phyloP scores from a whole-genome alignment of 2,113 vertebrate genomes.

The Daboia siamensis region DNA sequence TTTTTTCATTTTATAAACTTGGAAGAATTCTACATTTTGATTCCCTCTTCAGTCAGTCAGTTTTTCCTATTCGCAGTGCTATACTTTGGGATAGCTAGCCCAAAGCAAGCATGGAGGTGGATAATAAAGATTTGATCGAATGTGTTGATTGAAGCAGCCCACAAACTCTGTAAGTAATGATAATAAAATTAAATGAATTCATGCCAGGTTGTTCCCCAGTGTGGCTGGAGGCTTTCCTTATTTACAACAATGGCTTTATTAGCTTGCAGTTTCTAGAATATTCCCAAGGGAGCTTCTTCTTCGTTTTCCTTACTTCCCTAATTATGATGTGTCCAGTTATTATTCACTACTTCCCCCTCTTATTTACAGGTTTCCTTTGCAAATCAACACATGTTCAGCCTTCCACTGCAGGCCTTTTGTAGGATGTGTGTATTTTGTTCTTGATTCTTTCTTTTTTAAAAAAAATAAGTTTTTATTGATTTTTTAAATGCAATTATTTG shows the following conservation, averaged over 20 bases:
- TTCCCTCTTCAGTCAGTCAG: neutral
- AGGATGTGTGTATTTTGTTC: neutral
- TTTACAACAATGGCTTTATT: neutral
- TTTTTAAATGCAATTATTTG: no score
- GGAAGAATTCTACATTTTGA: neutral
- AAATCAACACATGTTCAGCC: neutral
- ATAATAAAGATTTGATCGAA: neutral
- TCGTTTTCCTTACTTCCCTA: neutral
- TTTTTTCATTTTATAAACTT: neutral
- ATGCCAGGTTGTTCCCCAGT: neutral
- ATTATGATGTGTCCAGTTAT: neutral
- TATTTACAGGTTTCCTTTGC: neutral
- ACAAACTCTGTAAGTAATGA: neutral
- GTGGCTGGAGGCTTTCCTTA: neutral
- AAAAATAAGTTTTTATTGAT: no score
- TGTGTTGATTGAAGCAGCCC: neutral
- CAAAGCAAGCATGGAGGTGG: neutral
- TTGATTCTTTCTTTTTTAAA: neutral
- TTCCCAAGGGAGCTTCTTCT: neutral
- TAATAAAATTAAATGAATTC: neutral
- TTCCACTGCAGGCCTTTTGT: neutral
- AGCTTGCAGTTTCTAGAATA: neutral
- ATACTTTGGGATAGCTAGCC: neutral
- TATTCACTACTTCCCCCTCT: neutral
- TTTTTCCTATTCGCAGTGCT: neutral